These are phyloP conservation scores for Drosophila yakuba DNA, from an alignment of 1,140 invertebrate species.

Conservation along the genomic window DNA sequence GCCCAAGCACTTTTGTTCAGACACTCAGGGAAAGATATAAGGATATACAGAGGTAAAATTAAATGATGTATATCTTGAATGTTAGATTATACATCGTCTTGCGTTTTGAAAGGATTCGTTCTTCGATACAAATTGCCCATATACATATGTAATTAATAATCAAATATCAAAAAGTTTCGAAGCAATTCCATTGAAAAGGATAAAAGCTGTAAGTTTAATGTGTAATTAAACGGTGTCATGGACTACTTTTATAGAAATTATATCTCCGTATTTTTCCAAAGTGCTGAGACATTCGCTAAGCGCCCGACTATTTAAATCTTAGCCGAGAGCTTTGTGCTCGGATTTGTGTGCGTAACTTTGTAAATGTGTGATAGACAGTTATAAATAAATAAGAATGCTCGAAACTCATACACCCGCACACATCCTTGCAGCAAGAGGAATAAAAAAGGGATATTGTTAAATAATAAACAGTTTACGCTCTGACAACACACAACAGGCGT, in stretches of 20 bases:
- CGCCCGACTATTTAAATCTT: slow-evolving; percentile 42
- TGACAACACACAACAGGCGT: slow-evolving; percentile 69
- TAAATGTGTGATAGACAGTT: slow-evolving; percentile 58
- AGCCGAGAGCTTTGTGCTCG: slow-evolving; percentile 4
- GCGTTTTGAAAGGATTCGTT: not conserved
- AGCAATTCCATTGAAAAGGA: too few species aligned
- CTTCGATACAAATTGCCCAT: not conserved
- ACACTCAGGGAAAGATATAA: not conserved
- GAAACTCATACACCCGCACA: slow-evolving; percentile 28
- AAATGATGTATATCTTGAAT: too few species aligned
- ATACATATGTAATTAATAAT: too few species aligned
- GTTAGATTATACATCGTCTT: not conserved
- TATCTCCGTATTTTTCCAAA: not conserved
- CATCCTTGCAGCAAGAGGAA: slow-evolving; percentile 10
- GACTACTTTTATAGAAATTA: too few species aligned
- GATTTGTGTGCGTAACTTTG: slow-evolving; percentile 21
- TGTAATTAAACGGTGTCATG: too few species aligned
- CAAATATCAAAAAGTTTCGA: too few species aligned
- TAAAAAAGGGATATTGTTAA: slow-evolving; percentile 71
- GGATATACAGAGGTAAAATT: too few species aligned
- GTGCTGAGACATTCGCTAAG: slow-evolving; percentile 2
- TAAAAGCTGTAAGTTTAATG: too few species aligned
- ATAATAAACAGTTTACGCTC: slow-evolving; percentile 78
- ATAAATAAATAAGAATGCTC: slow-evolving; percentile 74
- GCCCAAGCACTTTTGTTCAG: slow-evolving; percentile 1